A percentile compares a stretch with the other conserved stretches of the same genome.
Evolutionary conservation across 2,113 vertebrate genomes (phyloP).

Genomic region (Anoura caudifer): DNA sequence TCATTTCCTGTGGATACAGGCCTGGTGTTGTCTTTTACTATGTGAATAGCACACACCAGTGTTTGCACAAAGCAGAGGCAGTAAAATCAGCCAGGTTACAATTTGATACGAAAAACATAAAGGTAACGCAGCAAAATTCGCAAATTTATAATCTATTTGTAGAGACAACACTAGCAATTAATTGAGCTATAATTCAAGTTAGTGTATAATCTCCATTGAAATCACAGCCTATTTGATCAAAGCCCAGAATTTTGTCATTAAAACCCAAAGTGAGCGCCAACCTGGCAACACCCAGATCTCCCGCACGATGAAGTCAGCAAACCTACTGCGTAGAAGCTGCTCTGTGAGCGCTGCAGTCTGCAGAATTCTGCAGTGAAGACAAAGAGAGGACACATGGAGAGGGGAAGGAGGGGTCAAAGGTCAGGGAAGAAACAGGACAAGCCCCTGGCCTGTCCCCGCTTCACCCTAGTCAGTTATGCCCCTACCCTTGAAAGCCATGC

Average conservation of each 20-base stretch:
- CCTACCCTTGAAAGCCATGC: accelerated
- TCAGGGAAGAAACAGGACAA: neutral
- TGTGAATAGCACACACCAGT: neutral
- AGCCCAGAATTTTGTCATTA: neutral
- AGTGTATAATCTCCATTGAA: neutral
- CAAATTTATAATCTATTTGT: neutral
- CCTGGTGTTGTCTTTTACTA: neutral
- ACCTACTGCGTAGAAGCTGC: accelerated
- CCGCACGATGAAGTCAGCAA: accelerated
- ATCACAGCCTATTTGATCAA: neutral
- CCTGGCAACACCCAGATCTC: neutral
- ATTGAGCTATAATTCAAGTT: neutral
- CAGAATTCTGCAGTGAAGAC: neutral
- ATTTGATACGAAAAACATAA: neutral
- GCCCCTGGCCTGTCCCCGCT: accelerated
- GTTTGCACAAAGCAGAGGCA: neutral
- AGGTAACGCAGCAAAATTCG: neutral
- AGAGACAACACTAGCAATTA: neutral
- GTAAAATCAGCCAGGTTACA: neutral
- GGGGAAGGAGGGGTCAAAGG: neutral
- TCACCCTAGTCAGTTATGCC: neutral
- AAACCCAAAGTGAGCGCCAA: neutral
- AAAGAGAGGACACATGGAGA: neutral
- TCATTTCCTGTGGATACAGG: neutral
- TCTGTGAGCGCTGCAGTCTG: neutral